phyloP scores from a whole-genome alignment of 2,113 vertebrate species.

The Meleagris gallopavo region DNA sequence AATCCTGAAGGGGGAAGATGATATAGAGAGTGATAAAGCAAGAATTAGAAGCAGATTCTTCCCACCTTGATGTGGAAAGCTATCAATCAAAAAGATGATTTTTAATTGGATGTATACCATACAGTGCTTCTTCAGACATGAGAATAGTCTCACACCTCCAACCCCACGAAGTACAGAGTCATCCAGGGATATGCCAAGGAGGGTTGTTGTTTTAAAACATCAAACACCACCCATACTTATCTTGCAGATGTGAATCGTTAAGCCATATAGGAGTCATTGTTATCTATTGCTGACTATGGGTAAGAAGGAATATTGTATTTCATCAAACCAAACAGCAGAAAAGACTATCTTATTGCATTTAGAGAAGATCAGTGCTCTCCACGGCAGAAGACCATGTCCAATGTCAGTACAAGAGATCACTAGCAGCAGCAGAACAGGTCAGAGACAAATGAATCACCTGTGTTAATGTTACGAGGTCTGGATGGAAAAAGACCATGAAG shows the following conservation, averaged over 20 bases:
- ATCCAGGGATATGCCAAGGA: not conserved
- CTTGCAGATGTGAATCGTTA: not conserved
- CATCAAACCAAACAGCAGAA: not conserved
- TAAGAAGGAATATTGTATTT: not conserved
- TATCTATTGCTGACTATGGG: not conserved
- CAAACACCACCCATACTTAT: not conserved
- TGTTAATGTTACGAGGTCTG: not conserved
- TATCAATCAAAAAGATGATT: not conserved
- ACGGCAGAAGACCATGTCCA: not conserved
- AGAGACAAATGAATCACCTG: not conserved
- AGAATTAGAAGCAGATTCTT: not conserved
- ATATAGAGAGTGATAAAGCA: not conserved
- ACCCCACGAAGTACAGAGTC: not conserved
- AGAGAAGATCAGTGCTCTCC: not conserved
- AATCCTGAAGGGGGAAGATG: not conserved
- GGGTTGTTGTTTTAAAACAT: not conserved
- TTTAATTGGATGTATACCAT: not conserved
- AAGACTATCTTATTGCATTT: not conserved
- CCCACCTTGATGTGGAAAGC: not conserved
- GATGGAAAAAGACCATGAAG: not conserved
- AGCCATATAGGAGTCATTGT: not conserved
- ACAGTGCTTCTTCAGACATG: not conserved
- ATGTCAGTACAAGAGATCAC: not conserved
- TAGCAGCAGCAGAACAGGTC: not conserved
- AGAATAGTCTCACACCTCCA: not conserved